Conservation (phyloP, 2,797 vertebrate genomes). For the Cuculus canorus region DNA sequence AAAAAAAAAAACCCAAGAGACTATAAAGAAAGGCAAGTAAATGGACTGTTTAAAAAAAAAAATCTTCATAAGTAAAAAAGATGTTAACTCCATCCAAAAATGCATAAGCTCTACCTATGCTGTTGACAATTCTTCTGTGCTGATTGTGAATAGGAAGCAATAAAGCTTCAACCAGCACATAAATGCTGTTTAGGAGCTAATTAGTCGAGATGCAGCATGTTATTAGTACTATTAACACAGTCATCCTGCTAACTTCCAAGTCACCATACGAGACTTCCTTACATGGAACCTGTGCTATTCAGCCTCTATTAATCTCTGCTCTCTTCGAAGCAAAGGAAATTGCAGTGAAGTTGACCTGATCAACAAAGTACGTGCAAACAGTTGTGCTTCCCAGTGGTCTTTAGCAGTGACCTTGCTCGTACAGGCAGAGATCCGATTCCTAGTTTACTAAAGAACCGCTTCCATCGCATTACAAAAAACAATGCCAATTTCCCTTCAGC, state of each 20-base stretch:
- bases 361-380: neutral
- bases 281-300: neutral
- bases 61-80: neutral
- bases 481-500: neutral
- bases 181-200: neutral
- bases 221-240: neutral
- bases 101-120: neutral
- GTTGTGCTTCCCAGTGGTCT: neutral
- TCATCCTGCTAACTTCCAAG: neutral
- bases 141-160: neutral
- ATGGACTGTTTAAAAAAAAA: neutral
- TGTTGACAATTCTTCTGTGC: too few species aligned
- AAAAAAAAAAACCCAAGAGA: neutral
- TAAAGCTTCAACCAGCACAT: neutral
- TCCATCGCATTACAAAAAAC: neutral
- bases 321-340: neutral
- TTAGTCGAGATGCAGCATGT: neutral
- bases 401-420: neutral
- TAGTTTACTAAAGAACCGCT: neutral
- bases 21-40: neutral
- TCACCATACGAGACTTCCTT: fast-evolving
- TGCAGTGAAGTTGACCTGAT: neutral
- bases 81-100: neutral
- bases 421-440: neutral
- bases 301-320: neutral